A percentile compares a stretch with the other conserved stretches of the same genome.
phyloP scores from a whole-genome alignment of 2,113 vertebrate species.

The Ameiurus melas region DNA sequence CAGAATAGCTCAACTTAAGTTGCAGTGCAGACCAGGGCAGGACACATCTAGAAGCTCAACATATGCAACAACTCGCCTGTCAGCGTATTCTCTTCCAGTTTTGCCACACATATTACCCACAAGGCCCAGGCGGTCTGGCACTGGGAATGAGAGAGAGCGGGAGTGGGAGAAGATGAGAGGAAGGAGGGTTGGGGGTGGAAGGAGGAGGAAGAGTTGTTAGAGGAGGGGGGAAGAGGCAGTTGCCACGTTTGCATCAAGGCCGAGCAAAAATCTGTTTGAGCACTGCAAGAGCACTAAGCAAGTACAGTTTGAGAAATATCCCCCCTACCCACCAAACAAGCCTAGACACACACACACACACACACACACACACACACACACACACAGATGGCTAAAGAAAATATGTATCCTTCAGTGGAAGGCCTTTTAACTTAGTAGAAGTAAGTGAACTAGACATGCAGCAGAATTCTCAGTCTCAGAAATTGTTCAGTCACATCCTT shows the following conservation, averaged over 20 bases:
- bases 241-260: constrained; percentile 73
- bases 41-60: not conserved
- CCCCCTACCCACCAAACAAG: not conserved
- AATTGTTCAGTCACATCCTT: not conserved
- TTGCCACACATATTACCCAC: constrained; percentile 71
- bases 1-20: constrained; percentile 1
- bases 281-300: not conserved
- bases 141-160: constrained; percentile 53
- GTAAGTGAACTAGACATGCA: not conserved
- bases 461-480: not conserved
- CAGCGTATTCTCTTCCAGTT: constrained; percentile 46
- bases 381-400: not conserved
- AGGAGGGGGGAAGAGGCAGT: constrained; percentile 50
- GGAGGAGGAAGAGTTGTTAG: not conserved
- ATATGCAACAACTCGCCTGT: constrained; percentile 38
- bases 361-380: not conserved
- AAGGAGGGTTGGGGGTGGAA: not conserved
- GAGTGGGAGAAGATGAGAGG: constrained; percentile 53
- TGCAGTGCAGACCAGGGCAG: not conserved
- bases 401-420: not conserved
- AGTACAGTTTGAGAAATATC: not conserved
- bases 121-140: constrained; percentile 56
- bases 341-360: not conserved
- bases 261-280: not conserved
- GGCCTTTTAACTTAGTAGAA: not conserved